Percentiles rank a stretch among this genome's conserved stretches.
phyloP scores from a whole-genome alignment of 2,888 invertebrate genomes.

The Eledona agricola region DNA sequence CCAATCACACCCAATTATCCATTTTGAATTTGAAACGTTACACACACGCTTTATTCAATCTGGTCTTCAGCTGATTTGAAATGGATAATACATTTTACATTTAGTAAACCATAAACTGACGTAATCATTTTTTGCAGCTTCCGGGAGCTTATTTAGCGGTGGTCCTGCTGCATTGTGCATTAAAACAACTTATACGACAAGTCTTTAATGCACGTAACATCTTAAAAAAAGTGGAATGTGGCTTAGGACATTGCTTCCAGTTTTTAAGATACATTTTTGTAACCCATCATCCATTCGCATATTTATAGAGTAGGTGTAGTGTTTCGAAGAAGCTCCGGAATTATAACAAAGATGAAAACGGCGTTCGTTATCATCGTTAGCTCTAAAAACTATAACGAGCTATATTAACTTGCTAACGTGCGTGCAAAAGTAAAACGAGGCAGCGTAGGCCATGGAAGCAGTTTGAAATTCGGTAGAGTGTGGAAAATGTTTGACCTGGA shows the following conservation, averaged over 20 bases:
- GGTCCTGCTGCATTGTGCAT: conserved; percentile 57
- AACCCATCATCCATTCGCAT: conserved; percentile 10
- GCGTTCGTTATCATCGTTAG: conserved; percentile 36
- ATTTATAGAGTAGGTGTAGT: conserved; percentile 5
- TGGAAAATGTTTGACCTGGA: no score
- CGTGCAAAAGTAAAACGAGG: no score
- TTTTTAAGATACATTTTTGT: conserved; percentile 36
- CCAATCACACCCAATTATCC: conserved; percentile 31
- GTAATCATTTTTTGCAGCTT: conserved; percentile 60
- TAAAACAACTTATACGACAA: conserved; percentile 55
- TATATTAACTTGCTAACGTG: no score
- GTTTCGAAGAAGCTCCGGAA: conserved; percentile 10
- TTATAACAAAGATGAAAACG: conserved; percentile 24
- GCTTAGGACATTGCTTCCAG: conserved; percentile 36
- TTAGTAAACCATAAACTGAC: conserved; percentile 40
- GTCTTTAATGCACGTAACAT: conserved; percentile 52
- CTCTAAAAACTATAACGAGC: no score
- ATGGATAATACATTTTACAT: conserved; percentile 28
- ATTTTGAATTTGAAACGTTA: conserved; percentile 32
- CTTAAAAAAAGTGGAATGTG: conserved; percentile 36
- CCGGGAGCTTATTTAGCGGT: conserved; percentile 59
- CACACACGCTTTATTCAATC: background rate
- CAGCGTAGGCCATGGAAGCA: no score
- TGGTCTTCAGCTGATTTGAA: conserved; percentile 20
- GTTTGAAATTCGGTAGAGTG: no score